These are phyloP conservation scores for Drosophila pseudotalamancana DNA, from an alignment of 2,888 invertebrate genomes.

Conservation along the genomic window DNA sequence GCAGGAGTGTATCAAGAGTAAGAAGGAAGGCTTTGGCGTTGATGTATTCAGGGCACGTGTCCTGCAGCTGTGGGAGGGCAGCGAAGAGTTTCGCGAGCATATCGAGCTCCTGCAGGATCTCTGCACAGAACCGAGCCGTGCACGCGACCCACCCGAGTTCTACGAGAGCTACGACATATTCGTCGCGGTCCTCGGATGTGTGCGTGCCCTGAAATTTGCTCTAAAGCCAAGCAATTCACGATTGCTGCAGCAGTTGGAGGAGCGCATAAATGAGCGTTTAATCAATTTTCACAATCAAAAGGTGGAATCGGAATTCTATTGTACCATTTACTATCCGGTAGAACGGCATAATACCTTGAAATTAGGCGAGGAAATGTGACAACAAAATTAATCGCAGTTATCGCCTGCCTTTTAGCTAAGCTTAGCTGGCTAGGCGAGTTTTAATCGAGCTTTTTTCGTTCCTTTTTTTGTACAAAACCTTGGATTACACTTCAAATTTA, in stretches of 20 bases:
- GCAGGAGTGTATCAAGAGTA: slow-evolving; percentile 29
- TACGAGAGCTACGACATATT: slow-evolving; percentile 73
- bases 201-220: slow-evolving; percentile 66
- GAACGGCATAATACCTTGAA: slow-evolving; percentile 49
- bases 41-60: slow-evolving; percentile 52
- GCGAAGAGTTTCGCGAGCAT: slow-evolving; percentile 70
- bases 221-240: slow-evolving; percentile 68
- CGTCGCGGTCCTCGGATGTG: slow-evolving; percentile 71
- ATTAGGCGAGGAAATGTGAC: slow-evolving; percentile 9
- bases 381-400: neutral
- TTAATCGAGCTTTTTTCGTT: slow-evolving; percentile 1
- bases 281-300: slow-evolving; percentile 72
- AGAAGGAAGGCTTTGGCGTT: slow-evolving; percentile 11
- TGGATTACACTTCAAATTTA: slow-evolving; percentile 6
- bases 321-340: slow-evolving; percentile 81
- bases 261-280: slow-evolving; percentile 73
- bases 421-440: slow-evolving; percentile 14
- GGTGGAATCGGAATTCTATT: slow-evolving; percentile 80
- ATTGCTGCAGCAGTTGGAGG: slow-evolving; percentile 74
- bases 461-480: slow-evolving; percentile 11
- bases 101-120: slow-evolving; percentile 66
- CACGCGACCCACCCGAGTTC: neutral
- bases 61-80: slow-evolving; percentile 63
- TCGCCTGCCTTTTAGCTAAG: neutral
- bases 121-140: slow-evolving; percentile 22